Percentiles rank a stretch among this genome's conserved stretches.
Evolutionary conservation across 2,113 vertebrate genomes (phyloP).

Genomic region (Phalacrocorax aristotelis): DNA sequence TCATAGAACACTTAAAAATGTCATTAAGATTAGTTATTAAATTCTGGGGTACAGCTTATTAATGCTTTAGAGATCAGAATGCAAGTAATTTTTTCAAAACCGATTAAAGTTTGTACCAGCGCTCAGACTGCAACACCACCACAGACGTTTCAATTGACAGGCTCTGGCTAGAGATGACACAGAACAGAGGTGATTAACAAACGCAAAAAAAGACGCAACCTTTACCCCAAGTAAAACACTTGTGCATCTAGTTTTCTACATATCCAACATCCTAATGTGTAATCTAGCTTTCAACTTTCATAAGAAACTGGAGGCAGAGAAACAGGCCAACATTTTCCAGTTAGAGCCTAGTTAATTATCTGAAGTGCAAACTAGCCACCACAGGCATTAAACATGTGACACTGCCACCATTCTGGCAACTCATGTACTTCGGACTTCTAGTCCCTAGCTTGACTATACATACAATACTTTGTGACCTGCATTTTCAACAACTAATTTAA

Average conservation of each 20-base stretch:
- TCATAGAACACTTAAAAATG: neutral
- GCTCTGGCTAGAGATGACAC: neutral
- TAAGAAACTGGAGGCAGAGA: neutral
- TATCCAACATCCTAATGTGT: neutral
- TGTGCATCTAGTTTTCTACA: neutral
- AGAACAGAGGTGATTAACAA: neutral
- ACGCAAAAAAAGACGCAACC: neutral
- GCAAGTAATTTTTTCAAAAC: neutral
- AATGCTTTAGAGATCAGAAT: neutral
- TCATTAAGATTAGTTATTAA: neutral
- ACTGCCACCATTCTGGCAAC: neutral
- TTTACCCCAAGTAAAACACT: neutral
- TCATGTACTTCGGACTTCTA: neutral
- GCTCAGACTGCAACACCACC: neutral
- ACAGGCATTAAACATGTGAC: neutral
- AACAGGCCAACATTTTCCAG: neutral
- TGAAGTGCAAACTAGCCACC: neutral
- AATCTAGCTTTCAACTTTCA: neutral
- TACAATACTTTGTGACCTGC: neutral
- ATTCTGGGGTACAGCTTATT: neutral
- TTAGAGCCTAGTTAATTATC: neutral
- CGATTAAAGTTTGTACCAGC: neutral
- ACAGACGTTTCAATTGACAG: neutral
- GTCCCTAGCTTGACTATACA: neutral
- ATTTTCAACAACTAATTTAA: neutral